Conservation (phyloP, 2,888 invertebrate species). For the Chalcosyrphus nemorum region DNA sequence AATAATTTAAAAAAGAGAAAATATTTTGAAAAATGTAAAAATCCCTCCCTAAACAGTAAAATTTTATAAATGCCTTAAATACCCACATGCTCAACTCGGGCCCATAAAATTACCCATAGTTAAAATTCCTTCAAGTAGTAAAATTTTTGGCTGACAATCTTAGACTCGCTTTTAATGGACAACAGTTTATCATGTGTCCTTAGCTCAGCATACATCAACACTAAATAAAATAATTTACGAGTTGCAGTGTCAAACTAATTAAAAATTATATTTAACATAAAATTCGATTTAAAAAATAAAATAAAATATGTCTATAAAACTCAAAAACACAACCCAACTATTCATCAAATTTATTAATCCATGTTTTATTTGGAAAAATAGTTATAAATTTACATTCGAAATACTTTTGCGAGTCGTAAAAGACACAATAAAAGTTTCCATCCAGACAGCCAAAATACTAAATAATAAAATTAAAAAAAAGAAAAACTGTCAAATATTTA, state of each 20-base stretch:
- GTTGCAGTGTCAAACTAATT: background rate
- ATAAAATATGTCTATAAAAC: background rate
- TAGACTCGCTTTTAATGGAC: background rate
- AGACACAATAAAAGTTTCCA: background rate
- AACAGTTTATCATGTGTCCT: background rate
- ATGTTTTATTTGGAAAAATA: background rate
- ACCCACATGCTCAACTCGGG: background rate
- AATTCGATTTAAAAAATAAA: background rate
- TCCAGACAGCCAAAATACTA: too few species aligned
- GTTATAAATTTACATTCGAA: background rate
- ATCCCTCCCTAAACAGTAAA: background rate
- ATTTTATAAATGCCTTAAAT: background rate
- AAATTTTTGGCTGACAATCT: background rate
- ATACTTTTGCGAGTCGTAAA: background rate
- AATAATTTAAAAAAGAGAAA: background rate
- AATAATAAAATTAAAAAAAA: background rate
- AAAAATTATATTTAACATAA: background rate
- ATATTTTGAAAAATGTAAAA: background rate
- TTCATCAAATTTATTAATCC: background rate
- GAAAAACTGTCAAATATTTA: constrained; percentile 13
- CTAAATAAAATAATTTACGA: background rate
- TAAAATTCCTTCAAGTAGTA: background rate
- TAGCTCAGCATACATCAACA: background rate
- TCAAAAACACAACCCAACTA: background rate
- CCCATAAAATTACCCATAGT: background rate